Percentiles rank a stretch among this genome's conserved stretches.
These are phyloP conservation scores for Piliocolobus tephrosceles DNA, from an alignment of 2,113 vertebrate species.

Conservation along the genomic window DNA sequence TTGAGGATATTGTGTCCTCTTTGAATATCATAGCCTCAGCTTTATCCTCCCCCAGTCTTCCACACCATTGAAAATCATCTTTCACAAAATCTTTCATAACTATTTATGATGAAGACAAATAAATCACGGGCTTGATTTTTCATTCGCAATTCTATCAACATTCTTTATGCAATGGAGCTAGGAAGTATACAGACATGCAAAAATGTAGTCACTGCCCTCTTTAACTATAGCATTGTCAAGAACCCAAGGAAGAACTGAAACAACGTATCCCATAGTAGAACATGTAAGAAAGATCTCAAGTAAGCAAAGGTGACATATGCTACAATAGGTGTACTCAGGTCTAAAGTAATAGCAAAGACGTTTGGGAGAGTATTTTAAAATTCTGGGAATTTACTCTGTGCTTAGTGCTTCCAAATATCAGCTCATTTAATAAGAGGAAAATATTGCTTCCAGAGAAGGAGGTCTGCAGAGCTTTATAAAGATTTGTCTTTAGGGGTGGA, in stretches of 20 bases:
- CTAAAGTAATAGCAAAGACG: neutral
- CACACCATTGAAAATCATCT: neutral
- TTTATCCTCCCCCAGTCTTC: neutral
- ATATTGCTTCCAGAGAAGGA: neutral
- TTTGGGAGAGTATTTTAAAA: neutral
- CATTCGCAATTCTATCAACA: neutral
- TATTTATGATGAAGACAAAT: neutral
- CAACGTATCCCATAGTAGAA: neutral
- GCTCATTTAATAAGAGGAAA: neutral
- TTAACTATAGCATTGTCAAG: neutral
- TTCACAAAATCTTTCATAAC: neutral
- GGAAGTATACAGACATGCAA: neutral
- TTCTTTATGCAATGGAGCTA: neutral
- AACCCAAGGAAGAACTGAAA: neutral
- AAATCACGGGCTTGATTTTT: neutral
- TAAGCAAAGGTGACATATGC: neutral
- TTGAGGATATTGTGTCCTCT: neutral
- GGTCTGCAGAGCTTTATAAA: neutral
- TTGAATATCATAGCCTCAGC: neutral
- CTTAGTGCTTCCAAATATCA: neutral
- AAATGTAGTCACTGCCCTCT: neutral
- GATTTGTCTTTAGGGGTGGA: neutral
- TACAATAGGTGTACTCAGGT: neutral
- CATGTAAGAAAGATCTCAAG: neutral
- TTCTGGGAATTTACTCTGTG: neutral